phyloP scores from a whole-genome alignment of 2,113 vertebrate species.

The Coptodon bakossiorum region DNA sequence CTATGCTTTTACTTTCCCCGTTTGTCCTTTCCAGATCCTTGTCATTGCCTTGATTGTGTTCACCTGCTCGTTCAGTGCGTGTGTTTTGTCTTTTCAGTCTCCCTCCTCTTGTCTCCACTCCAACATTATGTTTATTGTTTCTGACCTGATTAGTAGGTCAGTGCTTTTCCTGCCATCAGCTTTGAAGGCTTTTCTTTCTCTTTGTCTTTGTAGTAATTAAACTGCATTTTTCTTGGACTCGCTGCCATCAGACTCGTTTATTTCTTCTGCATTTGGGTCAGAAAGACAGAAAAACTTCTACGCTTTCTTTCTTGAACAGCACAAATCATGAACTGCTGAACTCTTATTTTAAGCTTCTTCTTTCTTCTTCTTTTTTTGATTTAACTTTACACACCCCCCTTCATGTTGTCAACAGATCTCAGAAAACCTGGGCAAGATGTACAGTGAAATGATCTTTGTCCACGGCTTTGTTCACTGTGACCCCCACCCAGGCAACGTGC shows the following conservation, averaged over 20 bases:
- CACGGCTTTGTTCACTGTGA: constrained; percentile 97
- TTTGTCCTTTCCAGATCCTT: background rate
- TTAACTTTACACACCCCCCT: background rate
- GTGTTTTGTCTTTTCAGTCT: background rate
- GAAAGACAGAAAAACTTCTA: background rate
- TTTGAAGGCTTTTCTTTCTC: background rate
- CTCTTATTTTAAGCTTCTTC: background rate
- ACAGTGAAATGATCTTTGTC: constrained; percentile 98
- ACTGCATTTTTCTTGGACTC: background rate
- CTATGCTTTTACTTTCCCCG: background rate
- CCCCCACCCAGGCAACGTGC: constrained; percentile 91
- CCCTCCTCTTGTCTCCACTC: background rate
- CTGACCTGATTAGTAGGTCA: background rate
- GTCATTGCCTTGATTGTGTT: background rate
- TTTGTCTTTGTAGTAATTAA: background rate
- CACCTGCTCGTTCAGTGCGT: background rate
- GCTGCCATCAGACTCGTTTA: background rate
- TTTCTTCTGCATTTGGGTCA: background rate
- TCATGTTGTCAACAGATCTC: constrained; percentile 77
- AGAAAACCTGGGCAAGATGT: constrained; percentile 85
- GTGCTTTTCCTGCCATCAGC: background rate
- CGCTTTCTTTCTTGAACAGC: background rate
- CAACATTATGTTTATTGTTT: background rate
- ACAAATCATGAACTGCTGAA: background rate
- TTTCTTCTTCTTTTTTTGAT: background rate